These are phyloP conservation scores for Todiramphus saurophagus DNA, from an alignment of 2,113 vertebrate genomes.

Conservation along the genomic window DNA sequence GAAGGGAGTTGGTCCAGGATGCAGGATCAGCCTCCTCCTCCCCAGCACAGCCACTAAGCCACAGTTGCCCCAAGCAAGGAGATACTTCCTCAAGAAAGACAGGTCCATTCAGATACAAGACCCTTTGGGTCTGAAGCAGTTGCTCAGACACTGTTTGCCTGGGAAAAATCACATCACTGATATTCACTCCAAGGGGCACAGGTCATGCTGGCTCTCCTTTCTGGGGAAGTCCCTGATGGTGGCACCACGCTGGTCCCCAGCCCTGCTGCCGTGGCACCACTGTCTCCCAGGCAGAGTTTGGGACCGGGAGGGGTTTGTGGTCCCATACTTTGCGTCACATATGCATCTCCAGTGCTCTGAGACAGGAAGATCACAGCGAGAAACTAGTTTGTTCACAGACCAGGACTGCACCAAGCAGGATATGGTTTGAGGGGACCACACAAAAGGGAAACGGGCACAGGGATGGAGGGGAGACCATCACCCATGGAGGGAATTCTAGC, in stretches of 20 bases:
- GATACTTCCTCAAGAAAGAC: background rate
- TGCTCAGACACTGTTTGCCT: background rate
- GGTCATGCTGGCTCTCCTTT: background rate
- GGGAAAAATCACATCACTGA: background rate
- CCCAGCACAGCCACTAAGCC: background rate
- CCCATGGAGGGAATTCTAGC: background rate
- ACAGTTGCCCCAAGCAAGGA: fast-evolving
- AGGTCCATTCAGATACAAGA: background rate
- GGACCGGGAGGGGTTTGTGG: background rate
- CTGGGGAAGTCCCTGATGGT: background rate
- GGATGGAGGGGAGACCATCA: fast-evolving
- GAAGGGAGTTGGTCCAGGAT: background rate
- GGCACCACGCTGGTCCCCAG: background rate
- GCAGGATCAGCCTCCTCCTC: background rate
- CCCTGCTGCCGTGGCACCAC: background rate
- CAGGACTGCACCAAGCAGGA: fast-evolving
- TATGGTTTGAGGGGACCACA: fast-evolving
- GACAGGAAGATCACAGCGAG: background rate
- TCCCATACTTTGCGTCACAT: fast-evolving
- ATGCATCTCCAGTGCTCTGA: background rate
- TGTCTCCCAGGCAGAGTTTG: no score
- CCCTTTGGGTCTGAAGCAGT: background rate
- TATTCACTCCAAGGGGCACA: background rate
- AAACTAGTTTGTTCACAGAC: background rate
- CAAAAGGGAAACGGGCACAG: background rate